Evolutionary conservation across 2,797 vertebrate species (phyloP), one percentile per base, ranked within the genome.

Genomic region (Hyperoplus immaculatus): DNA sequence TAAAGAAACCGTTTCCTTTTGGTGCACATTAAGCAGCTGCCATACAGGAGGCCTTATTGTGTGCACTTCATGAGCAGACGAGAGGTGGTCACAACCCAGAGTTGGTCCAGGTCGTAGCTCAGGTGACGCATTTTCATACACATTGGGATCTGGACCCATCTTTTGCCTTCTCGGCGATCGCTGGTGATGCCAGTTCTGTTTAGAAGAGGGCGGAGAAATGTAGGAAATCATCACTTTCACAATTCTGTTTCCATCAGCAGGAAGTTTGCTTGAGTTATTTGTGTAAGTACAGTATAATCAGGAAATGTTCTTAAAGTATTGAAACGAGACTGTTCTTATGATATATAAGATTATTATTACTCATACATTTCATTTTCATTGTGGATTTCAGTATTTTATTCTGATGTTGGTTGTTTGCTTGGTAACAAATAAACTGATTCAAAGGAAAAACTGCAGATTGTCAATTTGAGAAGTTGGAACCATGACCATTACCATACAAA

Each of bases 141-240:
- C 55, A 65, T 14, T 5, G 71, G 3, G 50, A 78, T 2, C 0
- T 0, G 0, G 3, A 0, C 0, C 84, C 81, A 81, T 0, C 0
- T 0, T 8, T 0, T 21, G 36, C 78, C 81, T 1, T 5, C 0
- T 3, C 16, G 46, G 10, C 1, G 11, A n/a, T 0, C 0, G 1
- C 6, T 45, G 13, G 1, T 3, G 42, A 80, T 16, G 11, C 70
- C 43, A 6, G 0, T 0, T 65, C 80, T 86, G 70, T 74, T 29
- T 42, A 82, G 38, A 15, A 78, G 8, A 61, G 56, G 41, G 9
- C 13, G 4, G 6, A 71, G 5, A 29, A 58, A 68, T 69, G 1
- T 9, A 4, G 50, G 0, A 62, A 47, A 53, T 21, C 21, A 21
- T 21, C 21, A 21, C 21, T 1, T 21, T 21, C 21, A 21, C 21